These are phyloP conservation scores for Enhydra lutris DNA, from an alignment of 2,113 vertebrate genomes.

Conservation along the genomic window DNA sequence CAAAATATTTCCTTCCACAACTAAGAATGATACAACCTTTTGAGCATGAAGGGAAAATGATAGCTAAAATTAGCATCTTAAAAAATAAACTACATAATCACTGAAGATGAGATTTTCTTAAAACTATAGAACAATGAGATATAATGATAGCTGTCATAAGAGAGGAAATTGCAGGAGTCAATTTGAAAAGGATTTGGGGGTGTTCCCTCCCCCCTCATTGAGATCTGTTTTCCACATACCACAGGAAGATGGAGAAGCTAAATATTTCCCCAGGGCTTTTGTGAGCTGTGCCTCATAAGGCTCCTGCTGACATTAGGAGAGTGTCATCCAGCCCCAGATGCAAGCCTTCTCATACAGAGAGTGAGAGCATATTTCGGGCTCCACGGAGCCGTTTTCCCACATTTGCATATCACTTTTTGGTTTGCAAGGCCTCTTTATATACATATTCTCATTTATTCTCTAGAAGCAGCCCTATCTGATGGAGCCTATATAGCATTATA, in stretches of 20 bases:
- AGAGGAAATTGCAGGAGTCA: conserved; percentile 44
- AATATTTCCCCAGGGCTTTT: not conserved
- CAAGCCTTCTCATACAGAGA: not conserved
- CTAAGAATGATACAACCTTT: conserved; percentile 38
- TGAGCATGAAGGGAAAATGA: conserved; percentile 33
- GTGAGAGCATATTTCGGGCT: not conserved
- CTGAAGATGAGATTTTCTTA: conserved; percentile 61
- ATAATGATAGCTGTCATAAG: conserved; percentile 49
- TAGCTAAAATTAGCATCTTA: conserved; percentile 60
- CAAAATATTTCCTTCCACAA: conserved; percentile 33
- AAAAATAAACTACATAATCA: conserved; percentile 58
- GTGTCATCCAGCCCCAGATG: not conserved
- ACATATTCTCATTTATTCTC: not conserved
- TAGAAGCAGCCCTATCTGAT: not conserved
- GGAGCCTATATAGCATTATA: not conserved
- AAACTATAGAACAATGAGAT: conserved; percentile 54
- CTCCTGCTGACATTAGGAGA: not conserved
- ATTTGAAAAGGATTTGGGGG: conserved; percentile 12
- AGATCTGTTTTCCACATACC: conserved; percentile 39
- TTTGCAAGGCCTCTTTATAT: not conserved
- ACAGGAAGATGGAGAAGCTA: not conserved
- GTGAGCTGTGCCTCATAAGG: not conserved
- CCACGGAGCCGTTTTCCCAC: not conserved
- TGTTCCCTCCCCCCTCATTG: not conserved
- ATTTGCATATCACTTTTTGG: not conserved